These are phyloP conservation scores for Myotis myotis DNA, from an alignment of 2,797 vertebrate species.

Conservation along the genomic window DNA sequence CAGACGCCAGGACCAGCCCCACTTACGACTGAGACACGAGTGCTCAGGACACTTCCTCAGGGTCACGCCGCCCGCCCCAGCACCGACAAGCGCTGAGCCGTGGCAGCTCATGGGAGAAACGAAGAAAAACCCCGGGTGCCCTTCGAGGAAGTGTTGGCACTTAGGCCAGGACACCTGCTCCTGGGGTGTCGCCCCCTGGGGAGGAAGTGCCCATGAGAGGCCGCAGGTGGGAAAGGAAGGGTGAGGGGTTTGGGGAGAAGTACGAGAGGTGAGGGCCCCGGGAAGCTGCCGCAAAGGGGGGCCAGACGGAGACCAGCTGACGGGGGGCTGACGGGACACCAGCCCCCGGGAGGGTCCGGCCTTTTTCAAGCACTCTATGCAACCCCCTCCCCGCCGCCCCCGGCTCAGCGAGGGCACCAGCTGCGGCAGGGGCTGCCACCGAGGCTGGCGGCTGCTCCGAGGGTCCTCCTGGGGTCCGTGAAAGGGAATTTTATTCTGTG, in stretches of 20 bases:
- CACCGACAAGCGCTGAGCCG: background rate
- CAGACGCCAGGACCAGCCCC: background rate
- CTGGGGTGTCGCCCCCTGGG: rapidly evolving
- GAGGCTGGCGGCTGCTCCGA: background rate
- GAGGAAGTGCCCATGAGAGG: background rate
- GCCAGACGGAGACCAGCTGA: background rate
- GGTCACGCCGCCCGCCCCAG: background rate
- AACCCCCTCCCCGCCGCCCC: background rate
- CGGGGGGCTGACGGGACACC: rapidly evolving
- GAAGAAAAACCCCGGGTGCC: background rate
- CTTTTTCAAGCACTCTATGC: rapidly evolving
- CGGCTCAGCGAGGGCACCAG: too few species aligned
- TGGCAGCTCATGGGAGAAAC: background rate
- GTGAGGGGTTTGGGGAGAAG: background rate
- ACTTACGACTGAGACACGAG: background rate
- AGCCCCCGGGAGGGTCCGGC: background rate
- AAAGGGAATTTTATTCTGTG: background rate
- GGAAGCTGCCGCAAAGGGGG: background rate
- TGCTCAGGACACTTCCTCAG: background rate
- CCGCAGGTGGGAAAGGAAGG: background rate
- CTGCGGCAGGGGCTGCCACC: background rate
- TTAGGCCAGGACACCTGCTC: background rate
- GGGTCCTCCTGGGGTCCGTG: background rate
- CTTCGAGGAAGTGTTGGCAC: background rate
- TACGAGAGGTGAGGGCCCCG: background rate